These are phyloP conservation scores for Myrmophylax atrothorax DNA, from an alignment of 2,113 vertebrate genomes.

Conservation along the genomic window DNA sequence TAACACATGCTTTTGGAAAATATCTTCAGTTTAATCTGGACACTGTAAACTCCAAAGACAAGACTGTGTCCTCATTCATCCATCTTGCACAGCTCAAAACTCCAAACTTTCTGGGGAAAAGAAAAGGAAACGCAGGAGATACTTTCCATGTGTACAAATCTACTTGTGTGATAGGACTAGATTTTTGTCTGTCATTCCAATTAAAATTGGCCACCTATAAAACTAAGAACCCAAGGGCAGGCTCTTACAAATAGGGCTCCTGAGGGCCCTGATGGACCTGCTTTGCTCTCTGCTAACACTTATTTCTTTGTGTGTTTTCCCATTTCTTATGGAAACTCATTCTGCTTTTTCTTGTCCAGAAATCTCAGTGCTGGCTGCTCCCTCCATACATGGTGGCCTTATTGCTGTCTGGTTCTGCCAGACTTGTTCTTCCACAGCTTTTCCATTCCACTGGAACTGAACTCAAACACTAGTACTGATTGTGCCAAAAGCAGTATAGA, in stretches of 20 bases:
- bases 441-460: neutral
- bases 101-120: neutral
- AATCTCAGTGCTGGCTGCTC: neutral
- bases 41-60: conserved; percentile 33
- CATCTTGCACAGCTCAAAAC: neutral
- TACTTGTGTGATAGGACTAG: neutral
- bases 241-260: neutral
- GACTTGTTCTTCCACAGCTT: neutral
- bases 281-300: neutral
- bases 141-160: neutral
- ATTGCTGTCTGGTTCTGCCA: neutral
- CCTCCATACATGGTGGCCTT: neutral
- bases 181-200: neutral
- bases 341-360: neutral
- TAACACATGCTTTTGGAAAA: conserved; percentile 59
- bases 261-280: neutral
- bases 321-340: neutral
- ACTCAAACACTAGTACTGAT: neutral
- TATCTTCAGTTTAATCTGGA: conserved; percentile 27
- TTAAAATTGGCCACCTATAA: neutral
- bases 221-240: neutral
- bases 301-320: neutral
- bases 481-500: neutral
- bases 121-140: neutral
- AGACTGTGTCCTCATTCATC: neutral